phyloP scores from a whole-genome alignment of 2,797 vertebrate species.

The Tamandua tetradactyla region DNA sequence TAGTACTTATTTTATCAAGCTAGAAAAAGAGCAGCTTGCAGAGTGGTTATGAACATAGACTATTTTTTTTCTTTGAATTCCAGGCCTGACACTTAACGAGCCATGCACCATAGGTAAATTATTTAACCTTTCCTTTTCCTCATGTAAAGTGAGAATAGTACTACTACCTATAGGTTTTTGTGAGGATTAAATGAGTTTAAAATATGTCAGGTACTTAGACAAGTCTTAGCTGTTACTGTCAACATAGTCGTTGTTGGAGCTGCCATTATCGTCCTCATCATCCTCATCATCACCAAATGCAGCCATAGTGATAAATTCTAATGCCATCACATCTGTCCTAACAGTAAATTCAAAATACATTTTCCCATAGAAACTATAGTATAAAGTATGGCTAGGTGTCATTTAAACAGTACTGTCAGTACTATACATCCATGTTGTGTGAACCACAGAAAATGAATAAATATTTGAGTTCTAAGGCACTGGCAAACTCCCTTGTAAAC shows the following conservation, averaged over 20 bases:
- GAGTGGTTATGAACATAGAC: not conserved
- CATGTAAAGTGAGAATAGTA: constrained; percentile 31
- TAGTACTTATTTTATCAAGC: not conserved
- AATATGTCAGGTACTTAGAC: not conserved
- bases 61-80: constrained; percentile 30
- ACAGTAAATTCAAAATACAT: constrained; percentile 27
- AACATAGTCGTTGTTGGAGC: not conserved
- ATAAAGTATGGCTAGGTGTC: not conserved
- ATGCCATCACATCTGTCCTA: not conserved
- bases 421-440: not conserved
- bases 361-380: constrained; percentile 8
- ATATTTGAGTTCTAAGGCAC: constrained; percentile 20
- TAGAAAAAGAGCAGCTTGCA: not conserved
- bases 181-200: constrained; percentile 37
- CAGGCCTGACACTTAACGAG: not conserved
- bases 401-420: not conserved
- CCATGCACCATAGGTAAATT: not conserved
- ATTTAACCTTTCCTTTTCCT: not conserved
- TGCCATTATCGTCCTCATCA: not conserved
- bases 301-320: not conserved
- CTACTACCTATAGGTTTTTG: not conserved
- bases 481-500: constrained; percentile 27
- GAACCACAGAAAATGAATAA: constrained; percentile 30
- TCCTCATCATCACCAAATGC: not conserved
- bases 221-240: not conserved